A percentile compares a stretch with the other conserved stretches of the same genome.
Conservation (phyloP, 1,140 invertebrate genomes). For the Drosophila ohnishii region DNA sequence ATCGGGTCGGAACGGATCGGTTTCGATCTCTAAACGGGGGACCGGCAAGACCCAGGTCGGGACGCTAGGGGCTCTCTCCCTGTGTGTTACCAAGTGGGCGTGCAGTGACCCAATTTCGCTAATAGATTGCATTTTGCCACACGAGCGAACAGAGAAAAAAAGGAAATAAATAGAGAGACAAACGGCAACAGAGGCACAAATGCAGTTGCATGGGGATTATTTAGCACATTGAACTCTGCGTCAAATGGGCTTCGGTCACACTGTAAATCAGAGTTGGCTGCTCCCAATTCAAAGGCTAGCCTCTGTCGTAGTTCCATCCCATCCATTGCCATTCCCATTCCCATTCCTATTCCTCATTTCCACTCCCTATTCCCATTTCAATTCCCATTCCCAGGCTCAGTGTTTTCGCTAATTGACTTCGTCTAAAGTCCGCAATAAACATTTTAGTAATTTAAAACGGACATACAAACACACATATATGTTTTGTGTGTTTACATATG, state of each 20-base stretch:
- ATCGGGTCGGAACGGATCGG: slow-evolving; percentile 41
- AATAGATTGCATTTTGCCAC: slow-evolving; percentile 77
- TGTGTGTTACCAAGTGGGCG: slow-evolving; percentile 74
- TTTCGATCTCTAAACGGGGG: slow-evolving; percentile 28
- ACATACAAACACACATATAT: slow-evolving; percentile 19
- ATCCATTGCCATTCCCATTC: neutral
- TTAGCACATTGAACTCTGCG: slow-evolving; percentile 72
- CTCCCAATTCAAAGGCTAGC: slow-evolving; percentile 24
- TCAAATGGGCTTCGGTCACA: slow-evolving; percentile 35
- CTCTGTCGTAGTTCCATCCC: slow-evolving; percentile 4
- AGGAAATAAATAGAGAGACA: slow-evolving; percentile 8
- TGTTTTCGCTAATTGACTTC: slow-evolving; percentile 70
- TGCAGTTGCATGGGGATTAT: slow-evolving; percentile 48
- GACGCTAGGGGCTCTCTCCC: slow-evolving; percentile 16
- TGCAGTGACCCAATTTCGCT: slow-evolving; percentile 78
- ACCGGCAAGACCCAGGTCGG: neutral
- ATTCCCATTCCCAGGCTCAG: slow-evolving; percentile 53
- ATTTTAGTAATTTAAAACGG: slow-evolving; percentile 60
- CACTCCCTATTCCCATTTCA: slow-evolving; percentile 4
- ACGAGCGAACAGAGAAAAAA: slow-evolving; percentile 7
- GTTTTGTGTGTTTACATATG: slow-evolving; percentile 23
- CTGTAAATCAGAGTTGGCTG: slow-evolving; percentile 29
- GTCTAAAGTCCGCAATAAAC: slow-evolving; percentile 66
- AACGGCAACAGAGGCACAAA: slow-evolving; percentile 4
- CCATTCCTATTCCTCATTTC: neutral